These are phyloP conservation scores for Rhinopithecus roxellana DNA, from an alignment of 2,113 vertebrate genomes.

Conservation along the genomic window DNA sequence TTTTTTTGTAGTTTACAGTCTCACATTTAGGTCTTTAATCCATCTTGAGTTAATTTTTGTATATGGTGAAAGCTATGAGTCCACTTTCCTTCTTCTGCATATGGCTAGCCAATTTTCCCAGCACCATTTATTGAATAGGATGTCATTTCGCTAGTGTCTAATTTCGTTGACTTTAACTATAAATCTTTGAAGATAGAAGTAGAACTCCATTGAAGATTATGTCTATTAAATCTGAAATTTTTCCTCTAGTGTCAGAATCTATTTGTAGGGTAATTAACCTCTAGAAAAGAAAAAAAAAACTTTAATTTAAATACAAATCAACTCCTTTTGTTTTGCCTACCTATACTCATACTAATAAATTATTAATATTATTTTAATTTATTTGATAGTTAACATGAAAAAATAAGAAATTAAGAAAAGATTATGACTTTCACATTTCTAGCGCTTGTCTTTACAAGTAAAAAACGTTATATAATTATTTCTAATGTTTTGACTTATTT, in stretches of 20 bases:
- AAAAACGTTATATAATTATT: not conserved
- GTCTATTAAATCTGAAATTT: constrained; percentile 8
- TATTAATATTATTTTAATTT: not conserved
- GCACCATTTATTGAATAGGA: too few species aligned
- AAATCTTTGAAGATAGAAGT: not conserved
- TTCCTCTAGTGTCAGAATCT: not conserved
- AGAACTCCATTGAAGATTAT: not conserved
- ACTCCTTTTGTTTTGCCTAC: constrained; percentile 12
- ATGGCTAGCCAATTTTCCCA: too few species aligned
- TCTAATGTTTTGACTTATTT: not conserved
- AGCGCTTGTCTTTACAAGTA: constrained; percentile 13
- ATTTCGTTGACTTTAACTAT: not conserved
- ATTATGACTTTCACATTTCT: not conserved
- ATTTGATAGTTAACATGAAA: not conserved
- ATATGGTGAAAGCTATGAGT: too few species aligned
- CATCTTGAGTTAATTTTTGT: too few species aligned
- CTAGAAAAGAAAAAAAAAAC: not conserved
- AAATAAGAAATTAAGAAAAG: not conserved
- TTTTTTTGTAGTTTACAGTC: too few species aligned
- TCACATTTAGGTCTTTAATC: too few species aligned
- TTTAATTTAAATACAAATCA: not conserved
- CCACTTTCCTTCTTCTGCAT: too few species aligned
- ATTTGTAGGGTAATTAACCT: not conserved
- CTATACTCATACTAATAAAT: not conserved
- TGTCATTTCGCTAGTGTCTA: too few species aligned